Conservation (phyloP, 2,888 invertebrate species). For the Zygothrica quintamaculata region DNA sequence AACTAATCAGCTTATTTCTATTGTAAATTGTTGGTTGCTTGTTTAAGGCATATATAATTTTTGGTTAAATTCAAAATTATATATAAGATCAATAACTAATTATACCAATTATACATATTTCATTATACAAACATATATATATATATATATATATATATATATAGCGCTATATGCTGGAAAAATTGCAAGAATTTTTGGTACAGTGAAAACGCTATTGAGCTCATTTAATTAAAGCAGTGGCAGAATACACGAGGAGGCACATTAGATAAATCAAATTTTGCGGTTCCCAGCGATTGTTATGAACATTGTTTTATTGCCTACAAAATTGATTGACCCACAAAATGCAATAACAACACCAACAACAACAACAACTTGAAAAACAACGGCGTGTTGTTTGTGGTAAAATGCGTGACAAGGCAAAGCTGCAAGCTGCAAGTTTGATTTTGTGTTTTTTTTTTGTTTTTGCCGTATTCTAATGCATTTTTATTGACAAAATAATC, state of each 20-base stretch:
- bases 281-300: slow-evolving; percentile 27
- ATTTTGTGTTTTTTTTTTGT: no score
- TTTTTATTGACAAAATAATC: slow-evolving; percentile 67
- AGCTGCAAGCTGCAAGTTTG: slow-evolving; percentile 17
- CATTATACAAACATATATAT: slow-evolving; percentile 2
- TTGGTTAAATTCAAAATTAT: slow-evolving; percentile 7
- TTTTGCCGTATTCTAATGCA: slow-evolving; percentile 65
- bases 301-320: slow-evolving; percentile 55
- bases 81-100: slow-evolving; percentile 9
- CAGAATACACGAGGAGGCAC: slow-evolving; percentile 15
- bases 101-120: slow-evolving; percentile 26
- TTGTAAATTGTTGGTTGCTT: slow-evolving; percentile 5
- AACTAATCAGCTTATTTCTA: slow-evolving; percentile 55
- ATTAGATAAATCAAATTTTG: slow-evolving; percentile 57
- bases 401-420: not conserved
- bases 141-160: slow-evolving; percentile 2
- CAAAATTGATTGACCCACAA: slow-evolving; percentile 63
- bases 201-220: slow-evolving; percentile 8
- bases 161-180: slow-evolving; percentile 17
- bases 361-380: not conserved
- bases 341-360: slow-evolving; percentile 1
- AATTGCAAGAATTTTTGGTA: not conserved
- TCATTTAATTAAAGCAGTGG: slow-evolving; percentile 37
- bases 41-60: slow-evolving; percentile 2
- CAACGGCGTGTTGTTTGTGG: slow-evolving; percentile 1